Base-by-base conservation (phyloP, 2,888 invertebrate species). In the Agonum fuliginosum region DNA sequence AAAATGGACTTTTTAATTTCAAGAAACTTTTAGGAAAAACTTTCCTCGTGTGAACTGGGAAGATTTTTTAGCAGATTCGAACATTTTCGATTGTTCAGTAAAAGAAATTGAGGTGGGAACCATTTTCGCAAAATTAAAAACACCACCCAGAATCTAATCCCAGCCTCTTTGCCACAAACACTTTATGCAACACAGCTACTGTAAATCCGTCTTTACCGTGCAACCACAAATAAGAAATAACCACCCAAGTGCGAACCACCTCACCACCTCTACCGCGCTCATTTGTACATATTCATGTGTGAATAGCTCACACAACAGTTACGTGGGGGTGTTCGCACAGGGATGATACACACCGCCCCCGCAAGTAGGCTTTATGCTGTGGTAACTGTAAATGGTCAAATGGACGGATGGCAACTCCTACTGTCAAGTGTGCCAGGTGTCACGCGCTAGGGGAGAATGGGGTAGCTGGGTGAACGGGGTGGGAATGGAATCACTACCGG, bases 341-440 rank as follows among this genome's bases (percentile, higher is more conserved):
- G 19, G 58, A 62, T 62, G 58, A 62, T 14, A 30, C 58, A n/a
- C 22, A 54, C 54, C 54, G 54, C 54, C 54, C 24, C 10, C 54
- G 22, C 54, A 24, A 54, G 24, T 12, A 17, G 46, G 6, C 27
- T 12, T 30, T 62, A 19, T 30, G 17, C 30, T 62, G 17, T 62
- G 58, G 30, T 62, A 62, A 62, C 58, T 62, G 58, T 62, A 62
- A 62, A 62, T 62, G 58, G 58, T 27, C 46, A 46, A 46, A 46
- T 17, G 14, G 17, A 10, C 37, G 8, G 10, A n/a, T 22, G 22
- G 51, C 22, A 10, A 43, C 54, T 8, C 27, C 58, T 14, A 62
- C 58, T 30, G 58, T 62, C 58, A 62, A 62, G 58, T 62, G 58
- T 62, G 58, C 58, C 58, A 62, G 58, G 58, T 62, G 58, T 17